phyloP scores from a whole-genome alignment of 2,797 vertebrate species.

The Neomorphus geoffroyi region DNA sequence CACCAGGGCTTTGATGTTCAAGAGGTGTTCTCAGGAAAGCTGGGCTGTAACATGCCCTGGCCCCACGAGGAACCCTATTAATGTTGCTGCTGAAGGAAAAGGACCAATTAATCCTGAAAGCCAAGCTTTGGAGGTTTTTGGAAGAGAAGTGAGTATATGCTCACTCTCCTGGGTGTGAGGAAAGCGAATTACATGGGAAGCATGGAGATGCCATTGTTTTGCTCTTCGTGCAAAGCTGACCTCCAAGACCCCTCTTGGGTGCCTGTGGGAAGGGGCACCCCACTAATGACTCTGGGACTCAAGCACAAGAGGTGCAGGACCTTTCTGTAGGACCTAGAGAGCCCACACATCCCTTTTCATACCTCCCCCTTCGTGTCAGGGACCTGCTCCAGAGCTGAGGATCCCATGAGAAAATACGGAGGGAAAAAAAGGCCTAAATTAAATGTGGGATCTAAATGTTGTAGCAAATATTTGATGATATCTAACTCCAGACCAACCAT shows the following conservation, averaged over 20 bases:
- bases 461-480: not conserved
- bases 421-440: not conserved
- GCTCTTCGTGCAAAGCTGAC: not conserved
- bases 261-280: not conserved
- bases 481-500: not conserved
- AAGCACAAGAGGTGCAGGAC: not conserved
- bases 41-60: not conserved
- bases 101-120: constrained; percentile 10
- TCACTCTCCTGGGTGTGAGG: not conserved
- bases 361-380: not conserved
- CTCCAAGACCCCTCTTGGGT: not conserved
- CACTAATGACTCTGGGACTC: not conserved
- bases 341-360: not conserved
- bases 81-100: constrained; percentile 15
- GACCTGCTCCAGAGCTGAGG: not conserved
- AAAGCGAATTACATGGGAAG: not conserved
- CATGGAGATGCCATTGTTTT: not conserved
- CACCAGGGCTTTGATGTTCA: not conserved
- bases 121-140: not conserved
- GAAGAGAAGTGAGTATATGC: not conserved
- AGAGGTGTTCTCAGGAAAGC: not conserved
- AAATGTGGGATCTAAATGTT: not conserved
- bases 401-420: not conserved
- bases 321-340: no score
- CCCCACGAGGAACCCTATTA: not conserved